A percentile compares a stretch with the other conserved stretches of the same genome.
These are phyloP conservation scores for Drosophila auraria DNA, from an alignment of 1,140 invertebrate genomes.

Conservation along the genomic window DNA sequence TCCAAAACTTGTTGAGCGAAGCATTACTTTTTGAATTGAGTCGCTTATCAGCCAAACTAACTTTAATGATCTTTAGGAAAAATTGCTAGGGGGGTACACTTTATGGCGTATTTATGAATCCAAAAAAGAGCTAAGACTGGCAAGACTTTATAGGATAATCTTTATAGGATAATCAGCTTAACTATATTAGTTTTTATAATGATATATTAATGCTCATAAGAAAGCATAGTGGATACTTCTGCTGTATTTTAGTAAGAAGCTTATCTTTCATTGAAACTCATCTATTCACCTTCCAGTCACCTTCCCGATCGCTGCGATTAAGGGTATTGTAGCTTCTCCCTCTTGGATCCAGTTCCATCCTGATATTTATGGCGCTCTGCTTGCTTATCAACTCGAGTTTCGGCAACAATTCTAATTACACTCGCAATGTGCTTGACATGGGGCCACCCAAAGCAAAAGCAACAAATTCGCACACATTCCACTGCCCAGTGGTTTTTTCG, in stretches of 20 bases:
- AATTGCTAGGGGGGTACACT: slow-evolving; percentile 3
- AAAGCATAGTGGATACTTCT: background rate
- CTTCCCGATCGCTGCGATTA: background rate
- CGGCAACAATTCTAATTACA: slow-evolving; percentile 59
- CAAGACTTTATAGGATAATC: background rate
- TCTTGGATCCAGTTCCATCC: slow-evolving; percentile 15
- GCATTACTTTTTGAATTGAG: slow-evolving; percentile 16
- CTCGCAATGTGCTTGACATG: slow-evolving; percentile 37
- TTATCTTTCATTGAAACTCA: background rate
- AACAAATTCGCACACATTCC: slow-evolving; percentile 54
- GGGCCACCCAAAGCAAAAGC: slow-evolving; percentile 4
- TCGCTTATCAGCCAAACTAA: slow-evolving; percentile 29
- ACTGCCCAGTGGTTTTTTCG: slow-evolving; percentile 21
- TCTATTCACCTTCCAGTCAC: slow-evolving; percentile 14
- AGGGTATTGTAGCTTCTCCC: slow-evolving; percentile 9
- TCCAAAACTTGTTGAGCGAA: slow-evolving; percentile 2
- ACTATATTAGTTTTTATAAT: background rate
- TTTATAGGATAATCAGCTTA: background rate
- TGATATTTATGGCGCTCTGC: slow-evolving; percentile 10
- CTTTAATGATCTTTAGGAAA: slow-evolving; percentile 5
- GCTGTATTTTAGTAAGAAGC: background rate
- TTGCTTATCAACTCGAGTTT: slow-evolving; percentile 36
- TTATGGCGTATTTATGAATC: slow-evolving; percentile 11
- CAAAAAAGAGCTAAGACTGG: background rate
- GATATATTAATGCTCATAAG: background rate